Evolutionary conservation across 2,113 vertebrate species (phyloP).

Genomic region (Nycticebus coucang): DNA sequence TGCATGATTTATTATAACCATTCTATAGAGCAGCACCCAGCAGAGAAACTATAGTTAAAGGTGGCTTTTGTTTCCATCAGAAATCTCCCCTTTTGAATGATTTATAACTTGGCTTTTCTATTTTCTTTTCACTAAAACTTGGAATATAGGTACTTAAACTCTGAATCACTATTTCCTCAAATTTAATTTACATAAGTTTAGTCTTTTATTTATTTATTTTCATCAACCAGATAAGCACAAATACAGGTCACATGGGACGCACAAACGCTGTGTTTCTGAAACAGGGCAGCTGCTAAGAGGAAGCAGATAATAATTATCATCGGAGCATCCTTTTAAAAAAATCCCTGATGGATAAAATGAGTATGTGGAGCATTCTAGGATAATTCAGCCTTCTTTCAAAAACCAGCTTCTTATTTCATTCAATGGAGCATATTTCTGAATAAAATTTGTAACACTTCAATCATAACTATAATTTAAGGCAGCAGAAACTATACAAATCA

Average conservation of each 20-base stretch:
- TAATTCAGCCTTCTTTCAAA: background rate
- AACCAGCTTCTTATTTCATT: background rate
- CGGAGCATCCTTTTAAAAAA: slow-evolving; percentile 20
- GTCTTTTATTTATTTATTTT: background rate
- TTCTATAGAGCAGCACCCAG: slow-evolving; percentile 49
- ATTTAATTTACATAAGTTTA: slow-evolving; percentile 56
- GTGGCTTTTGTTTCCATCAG: slow-evolving; percentile 60
- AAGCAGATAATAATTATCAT: slow-evolving; percentile 59
- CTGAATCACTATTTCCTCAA: slow-evolving; percentile 30
- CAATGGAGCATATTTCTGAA: background rate
- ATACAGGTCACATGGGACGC: background rate
- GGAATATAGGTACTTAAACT: slow-evolving; percentile 28
- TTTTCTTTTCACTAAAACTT: slow-evolving; percentile 59
- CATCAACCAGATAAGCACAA: background rate
- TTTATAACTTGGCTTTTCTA: slow-evolving; percentile 66
- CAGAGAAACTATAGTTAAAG: slow-evolving; percentile 65
- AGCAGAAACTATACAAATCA: background rate
- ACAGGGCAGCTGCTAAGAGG: slow-evolving; percentile 28
- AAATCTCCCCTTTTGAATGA: slow-evolving; percentile 66
- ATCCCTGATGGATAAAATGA: slow-evolving; percentile 41
- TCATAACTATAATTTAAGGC: background rate
- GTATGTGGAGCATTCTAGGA: background rate
- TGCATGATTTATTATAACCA: slow-evolving; percentile 73
- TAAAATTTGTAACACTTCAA: background rate
- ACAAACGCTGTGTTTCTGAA: slow-evolving; percentile 48